Base-by-base conservation (phyloP, 2,113 vertebrate species). In the Etheostoma spectabile region DNA sequence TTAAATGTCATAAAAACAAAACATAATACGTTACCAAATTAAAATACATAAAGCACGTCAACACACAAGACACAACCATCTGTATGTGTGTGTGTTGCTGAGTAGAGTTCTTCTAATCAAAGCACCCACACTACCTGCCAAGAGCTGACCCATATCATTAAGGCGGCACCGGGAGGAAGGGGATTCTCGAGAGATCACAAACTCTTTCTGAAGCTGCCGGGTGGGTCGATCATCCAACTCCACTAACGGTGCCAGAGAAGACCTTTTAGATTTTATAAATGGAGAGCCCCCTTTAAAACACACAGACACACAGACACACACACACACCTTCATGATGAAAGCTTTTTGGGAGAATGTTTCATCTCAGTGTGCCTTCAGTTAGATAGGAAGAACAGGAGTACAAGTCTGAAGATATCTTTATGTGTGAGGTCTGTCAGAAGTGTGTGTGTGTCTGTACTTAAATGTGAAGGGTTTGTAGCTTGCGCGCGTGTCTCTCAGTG, bases 271-370 rank as follows among this genome's bases (percentile, higher is more conserved):
- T 61, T 86, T 66, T 86, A 86, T 82, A 82, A 89, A 91, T 88
- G 71, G 63, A 75, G 57, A 81, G 65, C 5, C 74, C 55, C 48
- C 12, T 77, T 64, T 61, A 72, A 68, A 15, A 61, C 68, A 75
- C 35, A 38, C 75, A n/a, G n/a, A n/a, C 79, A 79, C 33, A 49
- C 75, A 60, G 59, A 70, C 48, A 49, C 71, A 48, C 59, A 46
- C 70, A 49, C 71, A 57, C 67, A 67, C 72, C 14, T 64, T 14
- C 19, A 80, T 83, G 89, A 93, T 92, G 86, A 93, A 92, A 90
- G 88, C 79, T 84, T 87, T 82, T 74, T 52, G 22, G 75, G 48
- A 35, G 66, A 79, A 80, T 18, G 59, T 90, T 89, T 93, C 83
- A 93, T 93, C 89, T 90, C 51, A 8, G 76, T 68, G 69, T 82